Base-by-base conservation (phyloP, 2,888 invertebrate species). In the Agrenia bidenticulata region DNA sequence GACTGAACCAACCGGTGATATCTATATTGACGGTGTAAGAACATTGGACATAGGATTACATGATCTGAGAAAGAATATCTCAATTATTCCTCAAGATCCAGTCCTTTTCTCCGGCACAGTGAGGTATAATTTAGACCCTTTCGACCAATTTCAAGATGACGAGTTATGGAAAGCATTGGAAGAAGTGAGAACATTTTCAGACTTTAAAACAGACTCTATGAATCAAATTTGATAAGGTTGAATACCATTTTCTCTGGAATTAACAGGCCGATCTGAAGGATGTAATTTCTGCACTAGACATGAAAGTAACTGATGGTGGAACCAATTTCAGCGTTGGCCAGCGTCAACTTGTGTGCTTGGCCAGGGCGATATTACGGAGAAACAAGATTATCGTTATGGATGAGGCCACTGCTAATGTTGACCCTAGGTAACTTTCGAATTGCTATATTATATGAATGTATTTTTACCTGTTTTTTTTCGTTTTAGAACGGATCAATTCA, bases 1-100 rank as follows among this genome's bases (percentile, higher is more conserved):
- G 76, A 89, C 94, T 73, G 95, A 95, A 81, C 85, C 91, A n/a
- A 83, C 85, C 73, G 94, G 94, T 41, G 84, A 85, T 75, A 94
- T 95, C 77, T 79, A 87, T 65, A 92, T 95, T 77, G 94, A 94
- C 81, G 89, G 86, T 55, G 81, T 91, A 54, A 89, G 81, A 66
- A 80, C 80, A 24, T 74, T 72, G 37, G 68, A 78, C 0, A 77
- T 84, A n/a, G 82, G 82, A 7, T 79, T 84, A 27, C 82, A 88
- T 79, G 89, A 90, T 77, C 81, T 95, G 27, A 83, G 95, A 56
- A 85, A 85, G 64, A 88, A 87, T 76, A 89, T 95, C 64, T 89
- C 94, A 0, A 94, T 95, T 77, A 95, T 95, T 78, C 95, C 95
- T 0, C 94, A 95, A 82, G 92, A 93, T 77, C 93, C 94, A 0